These are phyloP conservation scores for Amyelois transitella DNA, from an alignment of 1,140 invertebrate genomes.

Conservation along the genomic window DNA sequence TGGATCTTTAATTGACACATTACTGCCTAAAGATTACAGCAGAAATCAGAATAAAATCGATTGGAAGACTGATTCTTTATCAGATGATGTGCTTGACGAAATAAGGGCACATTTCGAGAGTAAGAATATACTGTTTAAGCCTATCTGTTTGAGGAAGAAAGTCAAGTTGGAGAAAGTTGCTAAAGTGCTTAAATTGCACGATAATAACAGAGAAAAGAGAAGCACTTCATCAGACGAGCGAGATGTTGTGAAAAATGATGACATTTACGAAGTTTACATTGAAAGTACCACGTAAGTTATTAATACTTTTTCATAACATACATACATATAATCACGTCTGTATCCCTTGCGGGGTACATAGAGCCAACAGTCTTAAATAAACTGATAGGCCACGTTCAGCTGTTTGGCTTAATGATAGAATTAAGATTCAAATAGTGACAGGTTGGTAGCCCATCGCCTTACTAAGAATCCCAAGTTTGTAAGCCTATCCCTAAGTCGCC, in stretches of 20 bases:
- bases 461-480: too few relatives aligned
- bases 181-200: slow-evolving; percentile 47
- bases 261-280: slow-evolving; percentile 35
- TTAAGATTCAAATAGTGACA: too few relatives aligned
- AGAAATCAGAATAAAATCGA: slow-evolving; percentile 23
- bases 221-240: background rate
- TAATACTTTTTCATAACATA: background rate
- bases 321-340: too few relatives aligned
- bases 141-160: slow-evolving; percentile 37
- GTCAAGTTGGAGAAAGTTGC: slow-evolving; percentile 50
- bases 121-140: slow-evolving; percentile 34
- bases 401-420: too few relatives aligned
- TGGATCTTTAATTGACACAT: slow-evolving; percentile 6
- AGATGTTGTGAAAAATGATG: slow-evolving; percentile 2
- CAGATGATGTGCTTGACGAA: slow-evolving; percentile 41
- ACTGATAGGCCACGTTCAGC: too few relatives aligned
- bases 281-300: slow-evolving; percentile 50
- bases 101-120: slow-evolving; percentile 43
- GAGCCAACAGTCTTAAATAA: too few relatives aligned
- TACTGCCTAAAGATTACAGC: slow-evolving; percentile 8
- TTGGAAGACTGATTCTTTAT: slow-evolving; percentile 45
- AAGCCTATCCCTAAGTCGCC: too few relatives aligned
- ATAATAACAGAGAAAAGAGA: slow-evolving; percentile 34
- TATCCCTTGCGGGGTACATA: too few relatives aligned
- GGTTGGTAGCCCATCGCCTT: too few relatives aligned